Base-by-base conservation (phyloP, 2,797 vertebrate species). In the Gadopsis marmoratus region DNA sequence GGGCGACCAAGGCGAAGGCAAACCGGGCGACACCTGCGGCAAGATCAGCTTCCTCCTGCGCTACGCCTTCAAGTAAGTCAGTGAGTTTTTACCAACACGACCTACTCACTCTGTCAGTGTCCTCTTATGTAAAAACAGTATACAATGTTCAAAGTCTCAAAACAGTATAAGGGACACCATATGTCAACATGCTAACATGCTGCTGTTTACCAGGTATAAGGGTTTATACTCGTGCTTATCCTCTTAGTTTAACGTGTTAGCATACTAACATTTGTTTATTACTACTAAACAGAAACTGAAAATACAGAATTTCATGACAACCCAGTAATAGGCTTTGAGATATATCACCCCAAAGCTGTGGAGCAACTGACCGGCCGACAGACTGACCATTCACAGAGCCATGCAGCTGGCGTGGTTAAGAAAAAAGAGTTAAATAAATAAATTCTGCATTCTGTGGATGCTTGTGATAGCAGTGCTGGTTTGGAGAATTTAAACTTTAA, bases 1-100 rank as follows among this genome's bases (percentile, higher is more conserved):
- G 51, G 95, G 95, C 6, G 96, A 96, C 74, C 94, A 72, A 88
- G 94, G 88, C 1, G 95, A 96, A 2, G 94, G 95, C 48, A 96
- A 96, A 48, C 88, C 76, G 91, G 96, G 94, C 17, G 95, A 72
- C 94, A 95, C 71, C 83, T 97, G 97, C 0, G 97, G 97, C 79
- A 96, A 97, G 71, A 96, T 98, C 91, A 97, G 97, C 94, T 97
- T 98, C 85, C 95, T 97, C 58, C 94, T 98, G 86, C 95, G 96
- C 68, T 97, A 98, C 59, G 96, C 96, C 85, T 98, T 97, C 60
- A 96, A 96, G 95, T 96, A 81, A 93, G 95, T 82, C 63, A 12
- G 13, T 12, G 0, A 12, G 37, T 41, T 31, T 35, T 31, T 56
- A n/a, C 53, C 3, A 0, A 19, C 63, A 64, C 41, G 47, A 12